A percentile compares a stretch with the other conserved stretches of the same genome.
These are phyloP conservation scores for Spea hammondii DNA, from an alignment of 2,797 vertebrate genomes.

Conservation along the genomic window DNA sequence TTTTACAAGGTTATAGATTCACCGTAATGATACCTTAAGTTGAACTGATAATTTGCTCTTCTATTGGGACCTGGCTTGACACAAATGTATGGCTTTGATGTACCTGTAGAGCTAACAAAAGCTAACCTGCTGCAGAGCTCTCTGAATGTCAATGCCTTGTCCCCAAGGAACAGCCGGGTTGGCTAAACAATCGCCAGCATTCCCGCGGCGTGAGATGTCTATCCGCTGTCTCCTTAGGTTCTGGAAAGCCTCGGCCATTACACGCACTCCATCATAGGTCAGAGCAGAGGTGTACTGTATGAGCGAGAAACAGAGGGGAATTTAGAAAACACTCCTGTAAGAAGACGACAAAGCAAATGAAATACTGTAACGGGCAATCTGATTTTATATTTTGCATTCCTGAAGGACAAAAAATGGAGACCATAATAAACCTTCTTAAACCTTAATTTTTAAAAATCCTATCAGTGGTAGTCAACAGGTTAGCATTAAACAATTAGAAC, in stretches of 20 bases:
- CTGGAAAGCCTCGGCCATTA: conserved; percentile 97
- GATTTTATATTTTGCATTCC: too few species aligned
- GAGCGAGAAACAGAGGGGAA: conserved; percentile 40
- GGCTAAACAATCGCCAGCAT: conserved; percentile 95
- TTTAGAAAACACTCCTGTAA: neutral
- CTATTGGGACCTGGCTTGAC: neutral
- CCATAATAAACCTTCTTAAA: too few species aligned
- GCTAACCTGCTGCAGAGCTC: conserved; percentile 92
- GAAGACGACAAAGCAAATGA: too few species aligned
- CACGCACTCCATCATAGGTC: conserved; percentile 93
- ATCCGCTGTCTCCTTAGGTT: conserved; percentile 92
- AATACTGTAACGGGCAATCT: too few species aligned
- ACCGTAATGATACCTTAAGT: too few species aligned
- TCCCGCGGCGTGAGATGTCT: conserved; percentile 94
- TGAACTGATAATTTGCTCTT: too few species aligned
- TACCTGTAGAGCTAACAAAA: neutral
- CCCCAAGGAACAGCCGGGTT: conserved; percentile 98
- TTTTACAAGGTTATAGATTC: too few species aligned
- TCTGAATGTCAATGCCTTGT: conserved; percentile 97
- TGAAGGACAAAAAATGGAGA: too few species aligned
- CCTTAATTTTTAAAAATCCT: too few species aligned
- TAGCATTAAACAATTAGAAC: too few species aligned
- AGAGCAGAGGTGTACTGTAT: conserved; percentile 92
- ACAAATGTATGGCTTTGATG: neutral
- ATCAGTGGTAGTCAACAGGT: too few species aligned